phyloP scores from a whole-genome alignment of 1,140 invertebrate genomes.

The Drosophila bocqueti region DNA sequence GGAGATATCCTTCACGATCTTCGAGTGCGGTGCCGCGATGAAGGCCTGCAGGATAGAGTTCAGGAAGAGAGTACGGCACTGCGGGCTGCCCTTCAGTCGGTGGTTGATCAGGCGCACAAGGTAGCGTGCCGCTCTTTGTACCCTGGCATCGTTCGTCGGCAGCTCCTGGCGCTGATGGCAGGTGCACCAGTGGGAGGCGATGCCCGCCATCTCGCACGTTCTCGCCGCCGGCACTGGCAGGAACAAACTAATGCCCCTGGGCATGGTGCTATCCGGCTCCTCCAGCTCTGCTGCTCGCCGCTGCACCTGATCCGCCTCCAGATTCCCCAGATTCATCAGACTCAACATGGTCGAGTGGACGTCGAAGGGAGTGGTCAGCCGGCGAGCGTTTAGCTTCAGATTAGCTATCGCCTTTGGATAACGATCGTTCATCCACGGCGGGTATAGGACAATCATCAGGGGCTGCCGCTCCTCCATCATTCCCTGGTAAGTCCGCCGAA shows the following conservation, averaged over 20 bases:
- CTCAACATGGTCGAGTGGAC: slow-evolving; percentile 89
- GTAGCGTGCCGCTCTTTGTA: slow-evolving; percentile 86
- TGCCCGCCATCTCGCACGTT: slow-evolving; percentile 90
- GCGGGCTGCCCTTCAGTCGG: slow-evolving; percentile 86
- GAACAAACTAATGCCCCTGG: slow-evolving; percentile 91
- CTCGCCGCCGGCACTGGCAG: slow-evolving; percentile 89
- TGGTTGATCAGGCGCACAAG: slow-evolving; percentile 88
- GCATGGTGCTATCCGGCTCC: slow-evolving; percentile 63
- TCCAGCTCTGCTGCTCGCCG: slow-evolving; percentile 57
- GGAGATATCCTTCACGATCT: slow-evolving; percentile 81
- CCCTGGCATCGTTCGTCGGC: slow-evolving; percentile 85
- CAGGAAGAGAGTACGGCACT: slow-evolving; percentile 86
- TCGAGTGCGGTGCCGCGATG: slow-evolving; percentile 72
- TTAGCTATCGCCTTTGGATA: slow-evolving; percentile 89
- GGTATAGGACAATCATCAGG: slow-evolving; percentile 91
- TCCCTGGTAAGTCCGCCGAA: slow-evolving; percentile 90
- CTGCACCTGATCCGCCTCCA: slow-evolving; percentile 72
- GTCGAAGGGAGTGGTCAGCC: slow-evolving; percentile 93
- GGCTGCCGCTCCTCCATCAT: slow-evolving; percentile 95
- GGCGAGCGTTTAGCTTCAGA: slow-evolving; percentile 89
- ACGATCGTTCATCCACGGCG: slow-evolving; percentile 89
- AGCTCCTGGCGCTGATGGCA: slow-evolving; percentile 89
- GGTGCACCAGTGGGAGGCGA: slow-evolving; percentile 93
- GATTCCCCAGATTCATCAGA: slow-evolving; percentile 86
- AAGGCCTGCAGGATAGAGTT: slow-evolving; percentile 80